Evolutionary conservation across 2,113 vertebrate genomes (phyloP).

Genomic region (Phaethornis superciliosus): DNA sequence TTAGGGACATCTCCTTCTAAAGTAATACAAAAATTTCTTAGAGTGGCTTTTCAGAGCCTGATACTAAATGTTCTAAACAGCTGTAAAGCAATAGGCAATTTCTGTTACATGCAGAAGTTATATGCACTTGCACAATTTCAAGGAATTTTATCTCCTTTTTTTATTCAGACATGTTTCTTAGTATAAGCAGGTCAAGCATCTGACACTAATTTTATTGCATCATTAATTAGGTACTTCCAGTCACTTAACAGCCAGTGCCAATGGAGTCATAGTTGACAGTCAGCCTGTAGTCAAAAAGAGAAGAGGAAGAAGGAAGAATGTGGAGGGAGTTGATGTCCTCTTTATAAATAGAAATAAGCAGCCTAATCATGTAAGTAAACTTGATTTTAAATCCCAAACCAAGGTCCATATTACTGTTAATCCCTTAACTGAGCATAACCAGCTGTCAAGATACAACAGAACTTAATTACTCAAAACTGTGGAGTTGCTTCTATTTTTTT

Average conservation of each 20-base stretch:
- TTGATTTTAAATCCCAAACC: background rate
- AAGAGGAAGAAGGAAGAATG: constrained; percentile 94
- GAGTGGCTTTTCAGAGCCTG: background rate
- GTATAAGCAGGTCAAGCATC: background rate
- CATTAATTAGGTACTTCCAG: constrained; percentile 76
- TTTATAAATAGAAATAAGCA: constrained; percentile 87
- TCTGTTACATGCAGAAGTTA: background rate
- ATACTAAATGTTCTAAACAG: background rate
- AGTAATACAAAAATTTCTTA: background rate
- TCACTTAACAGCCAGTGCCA: constrained; percentile 82
- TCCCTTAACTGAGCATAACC: background rate
- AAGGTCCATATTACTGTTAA: background rate
- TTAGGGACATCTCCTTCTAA: background rate
- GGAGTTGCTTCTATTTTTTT: background rate
- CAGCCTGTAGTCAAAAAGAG: constrained; percentile 91
- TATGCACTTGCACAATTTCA: background rate
- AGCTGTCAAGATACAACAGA: background rate
- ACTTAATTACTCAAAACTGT: background rate
- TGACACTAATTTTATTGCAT: background rate
- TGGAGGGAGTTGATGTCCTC: constrained; percentile 93
- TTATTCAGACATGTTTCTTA: background rate
- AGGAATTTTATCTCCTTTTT: background rate
- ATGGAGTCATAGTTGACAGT: constrained; percentile 84
- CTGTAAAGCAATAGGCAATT: background rate
- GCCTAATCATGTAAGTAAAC: constrained; percentile 84